Conservation (phyloP, 2,797 vertebrate genomes). For the Artibeus jamaicensis region DNA sequence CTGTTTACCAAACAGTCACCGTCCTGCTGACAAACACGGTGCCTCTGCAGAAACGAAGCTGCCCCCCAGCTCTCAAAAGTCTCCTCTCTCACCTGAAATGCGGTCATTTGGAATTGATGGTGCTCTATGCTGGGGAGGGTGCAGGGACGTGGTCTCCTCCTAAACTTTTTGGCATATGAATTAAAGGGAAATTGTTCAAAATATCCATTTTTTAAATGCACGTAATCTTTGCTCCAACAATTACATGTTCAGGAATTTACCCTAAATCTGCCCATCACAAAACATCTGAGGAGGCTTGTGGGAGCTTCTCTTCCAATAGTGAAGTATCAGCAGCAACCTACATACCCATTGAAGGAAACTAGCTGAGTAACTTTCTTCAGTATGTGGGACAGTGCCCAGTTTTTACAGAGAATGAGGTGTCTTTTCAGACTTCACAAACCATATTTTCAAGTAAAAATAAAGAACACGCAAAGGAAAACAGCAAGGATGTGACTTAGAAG, state of each 20-base stretch:
- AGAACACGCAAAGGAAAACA: not conserved
- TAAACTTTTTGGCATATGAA: not conserved
- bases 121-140: not conserved
- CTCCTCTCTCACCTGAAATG: not conserved
- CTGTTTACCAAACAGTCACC: not conserved
- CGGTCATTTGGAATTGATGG: not conserved
- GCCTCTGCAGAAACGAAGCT: not conserved
- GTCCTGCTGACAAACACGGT: fast-evolving
- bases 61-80: fast-evolving
- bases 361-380: not conserved
- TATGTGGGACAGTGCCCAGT: not conserved
- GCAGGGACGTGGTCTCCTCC: not conserved
- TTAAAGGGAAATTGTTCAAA: not conserved
- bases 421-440: not conserved
- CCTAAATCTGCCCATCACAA: not conserved
- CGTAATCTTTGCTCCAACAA: not conserved
- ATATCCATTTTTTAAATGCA: not conserved
- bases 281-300: not conserved
- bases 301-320: not conserved
- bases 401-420: not conserved
- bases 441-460: not conserved
- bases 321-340: not conserved
- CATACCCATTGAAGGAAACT: not conserved
- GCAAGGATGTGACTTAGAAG: not conserved
- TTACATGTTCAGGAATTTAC: constrained; percentile 15